Evolutionary conservation across 2,888 invertebrate genomes (phyloP), one percentile per base, ranked within the genome.

Genomic region (Himalopsyche anomala): DNA sequence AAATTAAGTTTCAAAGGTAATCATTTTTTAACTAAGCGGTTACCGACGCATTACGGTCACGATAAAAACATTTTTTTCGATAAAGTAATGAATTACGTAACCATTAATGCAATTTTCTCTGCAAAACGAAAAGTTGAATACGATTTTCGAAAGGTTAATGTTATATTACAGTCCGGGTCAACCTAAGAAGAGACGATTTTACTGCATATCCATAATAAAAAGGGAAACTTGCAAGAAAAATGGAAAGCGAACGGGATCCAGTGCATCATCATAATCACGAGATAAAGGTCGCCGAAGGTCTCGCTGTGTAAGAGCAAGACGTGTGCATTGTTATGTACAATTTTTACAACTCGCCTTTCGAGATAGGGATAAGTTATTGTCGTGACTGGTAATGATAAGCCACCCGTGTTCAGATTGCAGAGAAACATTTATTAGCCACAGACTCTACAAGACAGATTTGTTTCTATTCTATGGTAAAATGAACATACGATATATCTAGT

Each of bases 281-380:
- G 51, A 5, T 51, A 51, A 36, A 74, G 74, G 74, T 74, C 74
- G 12, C 74, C 11, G 36, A 74, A 36, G 74, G 74, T 74, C 74
- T 74, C 74, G 74, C 74, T 74, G 74, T 74, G 74, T 74, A 74
- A 74, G 38, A 28, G 19, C 12, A 36, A 74, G 74, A 74, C 74
- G 74, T 74, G 74, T 74, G 74, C 36, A 38, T 28, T 74, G 74
- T 38, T 38, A 74, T 74, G 74, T 74, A 74, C 9, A 36, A 74
- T 74, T 74, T 74, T 74, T 74, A 74, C 74, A 74, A 74, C 74
- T 36, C 74, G 74, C 74, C 74, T 74, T 74, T 74, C 74, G 74
- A 74, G 19, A 36, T 36, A 15, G 74, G 74, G 38, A 74, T 74
- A 36, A 74, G 74, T 74, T 36, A 74, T 74, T 74, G 74, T 74